Evolutionary conservation across 2,797 vertebrate species (phyloP).

Genomic region (Limnodromus scolopaceus): DNA sequence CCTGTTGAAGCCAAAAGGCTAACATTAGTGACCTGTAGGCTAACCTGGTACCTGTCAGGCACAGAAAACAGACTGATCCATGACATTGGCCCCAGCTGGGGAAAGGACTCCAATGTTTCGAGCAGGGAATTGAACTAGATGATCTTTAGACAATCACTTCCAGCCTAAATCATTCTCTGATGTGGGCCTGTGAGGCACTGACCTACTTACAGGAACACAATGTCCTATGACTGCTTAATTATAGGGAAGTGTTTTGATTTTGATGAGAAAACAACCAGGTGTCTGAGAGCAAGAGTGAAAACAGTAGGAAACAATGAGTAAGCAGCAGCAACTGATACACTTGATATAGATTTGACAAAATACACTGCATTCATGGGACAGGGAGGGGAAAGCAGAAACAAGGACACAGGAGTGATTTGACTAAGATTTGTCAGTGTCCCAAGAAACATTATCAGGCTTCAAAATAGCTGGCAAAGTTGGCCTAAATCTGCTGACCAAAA

Average conservation of each 20-base stretch:
- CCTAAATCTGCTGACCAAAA: background rate
- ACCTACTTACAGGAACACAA: background rate
- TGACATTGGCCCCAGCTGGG: fast-evolving
- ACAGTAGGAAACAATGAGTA: background rate
- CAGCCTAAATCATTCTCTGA: background rate
- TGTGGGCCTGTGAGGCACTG: background rate
- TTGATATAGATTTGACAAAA: background rate
- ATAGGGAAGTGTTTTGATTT: background rate
- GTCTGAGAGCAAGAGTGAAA: background rate
- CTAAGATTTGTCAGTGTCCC: background rate
- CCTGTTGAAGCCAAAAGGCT: background rate
- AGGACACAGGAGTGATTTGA: background rate
- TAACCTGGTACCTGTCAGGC: background rate
- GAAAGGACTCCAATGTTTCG: background rate
- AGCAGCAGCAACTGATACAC: background rate
- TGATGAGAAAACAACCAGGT: background rate
- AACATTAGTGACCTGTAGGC: background rate
- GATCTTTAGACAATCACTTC: background rate
- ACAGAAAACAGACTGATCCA: background rate
- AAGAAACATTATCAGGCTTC: background rate
- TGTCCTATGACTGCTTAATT: background rate
- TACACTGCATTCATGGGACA: background rate
- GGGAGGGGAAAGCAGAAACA: background rate
- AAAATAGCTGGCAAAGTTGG: background rate
- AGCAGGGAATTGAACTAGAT: background rate